These are phyloP conservation scores for Litoditis marina DNA, from an alignment of 2,888 invertebrate species.

Conservation along the genomic window DNA sequence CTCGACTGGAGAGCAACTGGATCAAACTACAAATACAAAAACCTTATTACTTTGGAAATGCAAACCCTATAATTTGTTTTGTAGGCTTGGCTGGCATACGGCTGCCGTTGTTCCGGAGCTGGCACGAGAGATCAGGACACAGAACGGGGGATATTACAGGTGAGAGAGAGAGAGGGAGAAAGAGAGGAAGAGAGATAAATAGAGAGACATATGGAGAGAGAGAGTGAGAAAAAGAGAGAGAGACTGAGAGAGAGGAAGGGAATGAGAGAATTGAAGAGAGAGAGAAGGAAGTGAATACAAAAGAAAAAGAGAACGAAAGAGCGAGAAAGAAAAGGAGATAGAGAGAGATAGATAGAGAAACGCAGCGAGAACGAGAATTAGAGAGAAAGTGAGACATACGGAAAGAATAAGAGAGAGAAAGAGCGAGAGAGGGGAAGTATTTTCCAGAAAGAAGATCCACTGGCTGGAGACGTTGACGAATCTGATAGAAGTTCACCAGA, in stretches of 20 bases:
- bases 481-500: slow-evolving; percentile 84
- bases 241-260: slow-evolving; percentile 80
- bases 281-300: slow-evolving; percentile 76
- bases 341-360: background rate
- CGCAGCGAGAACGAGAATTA: too few species aligned
- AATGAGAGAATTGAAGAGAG: slow-evolving; percentile 69
- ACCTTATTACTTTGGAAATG: too few species aligned
- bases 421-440: too few species aligned
- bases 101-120: slow-evolving; percentile 94
- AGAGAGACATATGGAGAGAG: slow-evolving; percentile 75
- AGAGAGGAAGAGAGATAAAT: slow-evolving; percentile 84
- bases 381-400: too few species aligned
- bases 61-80: too few species aligned
- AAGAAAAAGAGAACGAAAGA: slow-evolving; percentile 85
- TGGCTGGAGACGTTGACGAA: slow-evolving; percentile 88
- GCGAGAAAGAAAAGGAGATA: slow-evolving; percentile 70
- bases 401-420: too few species aligned
- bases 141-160: slow-evolving; percentile 78
- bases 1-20: too few species aligned
- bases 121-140: slow-evolving; percentile 86
- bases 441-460: slow-evolving; percentile 27
- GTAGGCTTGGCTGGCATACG: slow-evolving; percentile 94
- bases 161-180: background rate
- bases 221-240: slow-evolving; percentile 68
- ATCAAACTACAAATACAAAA: too few species aligned